phyloP scores from a whole-genome alignment of 2,888 invertebrate genomes.

The Scaeva pyrastri region DNA sequence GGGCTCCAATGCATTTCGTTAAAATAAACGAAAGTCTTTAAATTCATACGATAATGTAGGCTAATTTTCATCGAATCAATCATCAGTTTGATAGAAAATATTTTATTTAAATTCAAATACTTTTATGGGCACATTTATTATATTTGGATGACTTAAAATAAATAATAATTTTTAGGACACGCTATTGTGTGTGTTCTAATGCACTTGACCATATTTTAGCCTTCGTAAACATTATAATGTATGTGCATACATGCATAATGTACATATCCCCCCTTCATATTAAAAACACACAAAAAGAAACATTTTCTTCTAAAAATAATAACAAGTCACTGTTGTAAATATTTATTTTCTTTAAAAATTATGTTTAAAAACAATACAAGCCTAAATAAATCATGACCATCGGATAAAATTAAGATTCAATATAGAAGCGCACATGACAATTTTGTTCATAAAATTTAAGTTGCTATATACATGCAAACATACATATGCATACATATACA shows the following conservation, averaged over 20 bases:
- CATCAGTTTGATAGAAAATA: too few relatives aligned
- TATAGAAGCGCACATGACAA: slow-evolving; percentile 29
- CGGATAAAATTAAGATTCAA: slow-evolving; percentile 37
- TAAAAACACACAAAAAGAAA: background rate
- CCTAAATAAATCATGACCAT: slow-evolving; percentile 38
- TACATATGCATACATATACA: too few relatives aligned
- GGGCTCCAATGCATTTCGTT: too few relatives aligned
- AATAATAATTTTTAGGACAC: slow-evolving; percentile 53
- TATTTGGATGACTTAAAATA: too few relatives aligned
- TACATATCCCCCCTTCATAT: background rate
- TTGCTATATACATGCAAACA: background rate
- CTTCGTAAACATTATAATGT: slow-evolving; percentile 11
- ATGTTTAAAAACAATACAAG: slow-evolving; percentile 35
- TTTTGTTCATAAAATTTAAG: background rate
- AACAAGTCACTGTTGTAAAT: slow-evolving; percentile 16
- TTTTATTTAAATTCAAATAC: too few relatives aligned
- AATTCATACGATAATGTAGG: too few relatives aligned
- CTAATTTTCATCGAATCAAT: too few relatives aligned
- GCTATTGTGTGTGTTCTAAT: slow-evolving; percentile 7
- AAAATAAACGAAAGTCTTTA: too few relatives aligned
- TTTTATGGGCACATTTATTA: too few relatives aligned
- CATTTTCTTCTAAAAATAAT: slow-evolving; percentile 21
- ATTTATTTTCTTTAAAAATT: slow-evolving; percentile 19
- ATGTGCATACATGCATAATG: background rate
- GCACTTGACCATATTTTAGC: slow-evolving; percentile 36